These are phyloP conservation scores for Vidua macroura DNA, from an alignment of 2,113 vertebrate species.

Conservation along the genomic window DNA sequence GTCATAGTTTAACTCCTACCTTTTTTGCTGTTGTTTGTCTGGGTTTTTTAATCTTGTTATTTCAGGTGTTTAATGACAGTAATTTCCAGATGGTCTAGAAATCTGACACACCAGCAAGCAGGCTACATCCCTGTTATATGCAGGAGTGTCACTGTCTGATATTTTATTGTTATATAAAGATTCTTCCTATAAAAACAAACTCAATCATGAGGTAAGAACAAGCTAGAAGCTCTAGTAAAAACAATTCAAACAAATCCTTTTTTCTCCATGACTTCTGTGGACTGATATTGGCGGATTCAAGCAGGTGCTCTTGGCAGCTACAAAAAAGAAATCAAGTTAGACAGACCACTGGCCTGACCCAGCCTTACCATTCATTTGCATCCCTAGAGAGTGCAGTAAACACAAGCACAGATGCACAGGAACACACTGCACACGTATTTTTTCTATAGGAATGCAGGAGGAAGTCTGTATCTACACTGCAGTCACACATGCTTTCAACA, in stretches of 20 bases:
- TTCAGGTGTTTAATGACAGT: neutral
- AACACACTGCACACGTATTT: neutral
- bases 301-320: neutral
- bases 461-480: neutral
- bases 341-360: neutral
- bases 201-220: neutral
- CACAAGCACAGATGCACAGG: neutral
- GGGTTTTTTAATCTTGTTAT: neutral
- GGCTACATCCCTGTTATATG: neutral
- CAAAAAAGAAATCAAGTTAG: neutral
- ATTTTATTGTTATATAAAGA: neutral
- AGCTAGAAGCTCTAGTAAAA: neutral
- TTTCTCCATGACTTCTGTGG: neutral
- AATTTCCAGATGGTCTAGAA: conserved; percentile 1
- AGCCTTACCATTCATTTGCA: neutral
- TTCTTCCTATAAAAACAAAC: conserved; percentile 41
- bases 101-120: neutral
- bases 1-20: neutral
- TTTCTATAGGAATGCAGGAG: neutral
- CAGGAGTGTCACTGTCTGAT: neutral
- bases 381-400: neutral
- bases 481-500: neutral
- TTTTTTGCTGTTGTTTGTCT: neutral
- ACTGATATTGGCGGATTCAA: neutral
- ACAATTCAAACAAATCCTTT: neutral